Percentiles rank a stretch among this genome's conserved stretches.
phyloP scores from a whole-genome alignment of 2,888 invertebrate species.

The Chymomyza fuscimana region DNA sequence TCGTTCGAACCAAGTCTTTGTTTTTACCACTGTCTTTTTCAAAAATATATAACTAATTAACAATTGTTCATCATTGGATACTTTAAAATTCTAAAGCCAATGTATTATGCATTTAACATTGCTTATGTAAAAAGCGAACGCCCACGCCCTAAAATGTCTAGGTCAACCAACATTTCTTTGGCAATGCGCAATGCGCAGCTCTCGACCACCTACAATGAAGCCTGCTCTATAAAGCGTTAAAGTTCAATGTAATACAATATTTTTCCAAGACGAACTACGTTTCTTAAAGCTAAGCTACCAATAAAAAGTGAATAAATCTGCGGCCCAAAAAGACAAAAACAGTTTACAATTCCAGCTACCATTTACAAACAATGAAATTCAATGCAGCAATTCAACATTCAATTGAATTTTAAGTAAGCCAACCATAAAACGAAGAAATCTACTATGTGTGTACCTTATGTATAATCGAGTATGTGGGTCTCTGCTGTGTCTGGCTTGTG shows the following conservation, averaged over 20 bases:
- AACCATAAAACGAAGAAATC: slow-evolving; percentile 13
- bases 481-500: neutral
- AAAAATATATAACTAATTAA: too few species aligned
- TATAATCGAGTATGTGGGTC: neutral
- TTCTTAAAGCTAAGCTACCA: slow-evolving; percentile 50
- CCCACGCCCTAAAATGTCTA: neutral
- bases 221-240: slow-evolving; percentile 16
- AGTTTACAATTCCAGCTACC: slow-evolving; percentile 62
- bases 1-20: too few species aligned
- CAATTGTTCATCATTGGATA: too few species aligned
- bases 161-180: neutral
- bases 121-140: too few species aligned
- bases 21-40: too few species aligned
- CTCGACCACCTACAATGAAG: slow-evolving; percentile 45
- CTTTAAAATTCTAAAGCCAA: too few species aligned
- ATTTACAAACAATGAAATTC: slow-evolving; percentile 77
- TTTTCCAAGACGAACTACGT: slow-evolving; percentile 52
- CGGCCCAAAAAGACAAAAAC: slow-evolving; percentile 61
- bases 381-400: slow-evolving; percentile 78
- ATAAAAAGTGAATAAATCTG: slow-evolving; percentile 71
- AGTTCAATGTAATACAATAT: slow-evolving; percentile 50
- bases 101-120: too few species aligned
- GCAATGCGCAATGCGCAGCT: neutral
- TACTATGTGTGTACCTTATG: neutral
- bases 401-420: slow-evolving; percentile 78